A percentile compares a stretch with the other conserved stretches of the same genome.
These are phyloP conservation scores for Lycopodina hypogea DNA, from an alignment of 37 sponge, comb jelly and placozoan species.

Conservation along the genomic window DNA sequence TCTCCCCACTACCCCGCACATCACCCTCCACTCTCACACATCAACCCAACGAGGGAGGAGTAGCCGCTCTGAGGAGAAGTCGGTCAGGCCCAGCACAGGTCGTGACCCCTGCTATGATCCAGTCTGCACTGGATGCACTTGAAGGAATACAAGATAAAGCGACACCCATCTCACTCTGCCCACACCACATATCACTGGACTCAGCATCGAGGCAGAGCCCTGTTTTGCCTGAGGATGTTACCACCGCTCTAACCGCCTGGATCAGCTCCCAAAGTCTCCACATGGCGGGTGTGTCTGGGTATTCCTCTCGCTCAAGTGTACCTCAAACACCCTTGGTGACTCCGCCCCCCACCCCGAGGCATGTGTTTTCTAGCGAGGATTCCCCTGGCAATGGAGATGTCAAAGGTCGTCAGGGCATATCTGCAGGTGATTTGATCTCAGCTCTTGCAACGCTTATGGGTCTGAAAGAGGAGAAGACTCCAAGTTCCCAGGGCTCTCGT, in stretches of 20 bases:
- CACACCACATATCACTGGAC: neutral
- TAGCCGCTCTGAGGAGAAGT: neutral
- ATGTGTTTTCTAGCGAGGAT: neutral
- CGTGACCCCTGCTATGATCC: slow-evolving; percentile 54
- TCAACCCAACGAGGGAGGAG: neutral
- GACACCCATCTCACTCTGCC: slow-evolving; percentile 19
- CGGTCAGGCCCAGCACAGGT: neutral
- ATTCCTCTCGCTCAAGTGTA: neutral
- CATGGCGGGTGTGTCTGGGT: neutral
- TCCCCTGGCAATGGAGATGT: neutral
- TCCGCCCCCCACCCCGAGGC: slow-evolving; percentile 57
- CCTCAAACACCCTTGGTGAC: slow-evolving; percentile 17
- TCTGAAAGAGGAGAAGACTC: neutral
- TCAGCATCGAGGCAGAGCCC: neutral
- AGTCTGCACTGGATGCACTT: slow-evolving; percentile 43
- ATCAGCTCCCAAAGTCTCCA: slow-evolving; percentile 9
- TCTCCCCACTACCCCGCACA: slow-evolving; percentile 46
- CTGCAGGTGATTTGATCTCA: slow-evolving; percentile 46
- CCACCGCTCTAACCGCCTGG: slow-evolving; percentile 37
- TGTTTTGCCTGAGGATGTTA: slow-evolving; percentile 24
- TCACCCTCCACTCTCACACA: slow-evolving; percentile 1
- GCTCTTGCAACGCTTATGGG: slow-evolving; percentile 29
- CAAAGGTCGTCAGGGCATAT: slow-evolving; percentile 18
- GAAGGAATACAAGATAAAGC: slow-evolving; percentile 21
- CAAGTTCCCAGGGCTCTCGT: slow-evolving; percentile 11